Evolutionary conservation across 1,140 invertebrate genomes (phyloP).

Genomic region (Phthorimaea operculella): DNA sequence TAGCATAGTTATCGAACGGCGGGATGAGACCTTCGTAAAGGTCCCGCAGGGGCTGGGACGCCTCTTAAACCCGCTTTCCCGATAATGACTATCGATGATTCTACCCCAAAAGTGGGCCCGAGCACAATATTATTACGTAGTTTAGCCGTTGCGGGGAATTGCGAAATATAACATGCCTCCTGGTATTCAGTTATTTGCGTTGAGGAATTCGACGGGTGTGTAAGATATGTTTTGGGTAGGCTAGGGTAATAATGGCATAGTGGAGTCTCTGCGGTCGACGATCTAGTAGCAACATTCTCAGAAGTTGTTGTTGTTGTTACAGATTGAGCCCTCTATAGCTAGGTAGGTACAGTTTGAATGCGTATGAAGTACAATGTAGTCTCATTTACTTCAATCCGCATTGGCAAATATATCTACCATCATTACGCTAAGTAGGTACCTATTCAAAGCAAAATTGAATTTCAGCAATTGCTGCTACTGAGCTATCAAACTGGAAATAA

Average conservation of each 20-base stretch:
- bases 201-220: conserved; percentile 29
- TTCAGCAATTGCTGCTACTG: too few relatives aligned
- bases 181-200: conserved; percentile 46
- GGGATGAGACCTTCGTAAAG: conserved; percentile 62
- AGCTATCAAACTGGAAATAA: too few relatives aligned
- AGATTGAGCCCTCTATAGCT: too few relatives aligned
- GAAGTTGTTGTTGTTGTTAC: background rate
- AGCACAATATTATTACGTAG: conserved; percentile 64
- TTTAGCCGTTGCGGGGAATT: conserved; percentile 53
- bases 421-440: too few relatives aligned
- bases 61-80: conserved; percentile 64
- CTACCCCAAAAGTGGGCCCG: conserved; percentile 46
- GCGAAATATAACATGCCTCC: conserved; percentile 49
- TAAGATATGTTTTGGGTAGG: background rate
- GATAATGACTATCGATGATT: conserved; percentile 68
- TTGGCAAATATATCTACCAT: too few relatives aligned
- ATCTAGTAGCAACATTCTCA: background rate
- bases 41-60: conserved; percentile 53
- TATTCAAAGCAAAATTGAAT: too few relatives aligned
- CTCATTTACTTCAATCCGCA: too few relatives aligned
- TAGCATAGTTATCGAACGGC: conserved; percentile 66
- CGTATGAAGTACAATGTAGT: background rate
- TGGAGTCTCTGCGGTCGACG: background rate
- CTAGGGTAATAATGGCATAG: background rate
- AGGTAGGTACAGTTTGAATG: background rate